Percentiles rank a stretch among this genome's conserved stretches.
Conservation (phyloP, 2,797 vertebrate species). For the Glossophaga mutica region DNA sequence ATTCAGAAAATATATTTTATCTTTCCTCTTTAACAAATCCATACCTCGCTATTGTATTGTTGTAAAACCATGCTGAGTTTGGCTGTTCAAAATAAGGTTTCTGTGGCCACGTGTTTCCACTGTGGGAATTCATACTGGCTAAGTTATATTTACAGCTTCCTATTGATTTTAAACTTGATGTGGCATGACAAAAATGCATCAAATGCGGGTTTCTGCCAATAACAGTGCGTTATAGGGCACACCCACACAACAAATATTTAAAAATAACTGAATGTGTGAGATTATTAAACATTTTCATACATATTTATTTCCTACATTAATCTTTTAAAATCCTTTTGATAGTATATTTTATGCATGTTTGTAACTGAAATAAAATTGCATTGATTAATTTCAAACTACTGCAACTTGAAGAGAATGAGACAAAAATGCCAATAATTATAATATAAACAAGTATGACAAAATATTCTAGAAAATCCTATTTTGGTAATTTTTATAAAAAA, state of each 20-base stretch:
- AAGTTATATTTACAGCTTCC: slow-evolving; percentile 40
- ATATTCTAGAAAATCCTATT: neutral
- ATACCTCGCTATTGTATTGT: neutral
- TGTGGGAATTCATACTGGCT: slow-evolving; percentile 48
- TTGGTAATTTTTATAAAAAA: neutral
- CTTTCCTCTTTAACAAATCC: slow-evolving; percentile 25
- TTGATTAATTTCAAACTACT: neutral
- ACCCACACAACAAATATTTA: neutral
- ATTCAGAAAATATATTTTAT: slow-evolving; percentile 4
- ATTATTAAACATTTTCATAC: neutral
- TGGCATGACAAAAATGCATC: neutral
- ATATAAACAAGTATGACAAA: neutral
- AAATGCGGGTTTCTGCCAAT: neutral
- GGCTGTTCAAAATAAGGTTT: slow-evolving; percentile 30
- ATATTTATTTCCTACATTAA: neutral
- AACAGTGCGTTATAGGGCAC: neutral
- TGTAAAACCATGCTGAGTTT: neutral
- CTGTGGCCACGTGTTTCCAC: slow-evolving; percentile 4
- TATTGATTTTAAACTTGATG: slow-evolving; percentile 47
- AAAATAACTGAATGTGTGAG: neutral
- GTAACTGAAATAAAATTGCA: neutral
- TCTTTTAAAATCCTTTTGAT: neutral
- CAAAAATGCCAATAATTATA: neutral
- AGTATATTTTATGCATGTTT: neutral
- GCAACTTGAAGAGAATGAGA: neutral